A percentile compares a stretch with the other conserved stretches of the same genome.
These are phyloP conservation scores for Megaceryle alcyon DNA, from an alignment of 2,797 vertebrate species.

Conservation along the genomic window DNA sequence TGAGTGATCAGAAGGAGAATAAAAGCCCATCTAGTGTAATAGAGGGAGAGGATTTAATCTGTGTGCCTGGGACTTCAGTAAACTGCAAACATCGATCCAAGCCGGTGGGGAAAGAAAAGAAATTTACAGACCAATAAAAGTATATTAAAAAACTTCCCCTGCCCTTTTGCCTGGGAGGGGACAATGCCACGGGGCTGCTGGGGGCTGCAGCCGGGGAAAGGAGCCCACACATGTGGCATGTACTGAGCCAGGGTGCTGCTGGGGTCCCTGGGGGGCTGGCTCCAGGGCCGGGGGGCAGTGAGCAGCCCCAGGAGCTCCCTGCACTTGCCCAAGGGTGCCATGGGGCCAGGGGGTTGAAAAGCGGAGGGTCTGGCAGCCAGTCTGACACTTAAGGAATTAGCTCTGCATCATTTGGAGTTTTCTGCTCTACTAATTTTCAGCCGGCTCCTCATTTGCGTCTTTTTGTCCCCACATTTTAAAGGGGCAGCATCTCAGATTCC, in stretches of 20 bases:
- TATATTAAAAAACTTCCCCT: conserved; percentile 69
- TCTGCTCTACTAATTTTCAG: conserved; percentile 77
- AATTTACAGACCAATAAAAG: conserved; percentile 74
- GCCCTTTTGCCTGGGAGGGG: neutral
- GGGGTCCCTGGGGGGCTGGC: rapidly evolving
- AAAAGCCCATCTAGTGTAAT: conserved; percentile 60
- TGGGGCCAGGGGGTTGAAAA: neutral
- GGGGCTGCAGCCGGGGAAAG: neutral
- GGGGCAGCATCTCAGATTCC: neutral
- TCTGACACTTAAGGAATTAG: conserved; percentile 78
- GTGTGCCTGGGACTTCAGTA: conserved; percentile 40
- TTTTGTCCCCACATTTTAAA: conserved; percentile 30
- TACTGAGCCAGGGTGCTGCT: rapidly evolving
- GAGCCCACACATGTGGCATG: rapidly evolving
- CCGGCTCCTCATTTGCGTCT: conserved; percentile 43
- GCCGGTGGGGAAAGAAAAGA: conserved; percentile 59
- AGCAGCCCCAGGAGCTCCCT: neutral
- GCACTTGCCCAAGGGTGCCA: neutral
- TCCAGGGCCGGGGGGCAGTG: neutral
- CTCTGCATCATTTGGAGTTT: conserved; percentile 78
- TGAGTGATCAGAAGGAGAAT: conserved; percentile 50
- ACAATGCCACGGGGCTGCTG: neutral
- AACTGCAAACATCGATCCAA: conserved; percentile 68
- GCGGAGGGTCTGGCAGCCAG: conserved; percentile 66
- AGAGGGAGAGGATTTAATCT: conserved; percentile 68